phyloP scores from a whole-genome alignment of 30 jellyfish, hydroid and myxozoan genomes.

The Hydractinia echinata region DNA sequence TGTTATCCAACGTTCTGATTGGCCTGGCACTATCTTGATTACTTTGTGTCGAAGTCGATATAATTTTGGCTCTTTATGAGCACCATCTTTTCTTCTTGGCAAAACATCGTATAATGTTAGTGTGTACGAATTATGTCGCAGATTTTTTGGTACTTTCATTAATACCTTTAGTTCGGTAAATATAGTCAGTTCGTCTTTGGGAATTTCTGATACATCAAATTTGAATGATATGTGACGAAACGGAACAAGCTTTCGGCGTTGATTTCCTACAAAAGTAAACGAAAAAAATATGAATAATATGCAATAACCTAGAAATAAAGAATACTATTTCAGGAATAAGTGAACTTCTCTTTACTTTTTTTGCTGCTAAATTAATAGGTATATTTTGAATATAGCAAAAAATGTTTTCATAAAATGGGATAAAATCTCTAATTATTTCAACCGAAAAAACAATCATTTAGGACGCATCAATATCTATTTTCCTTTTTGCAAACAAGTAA shows the following conservation, averaged over 20 bases:
- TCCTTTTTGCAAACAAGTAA: too few relatives aligned
- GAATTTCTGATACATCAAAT: slow-evolving; percentile 29
- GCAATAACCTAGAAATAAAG: too few relatives aligned
- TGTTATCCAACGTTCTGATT: slow-evolving; percentile 15
- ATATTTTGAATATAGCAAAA: too few relatives aligned
- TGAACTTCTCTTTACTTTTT: too few relatives aligned
- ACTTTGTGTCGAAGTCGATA: slow-evolving; percentile 6
- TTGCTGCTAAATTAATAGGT: too few relatives aligned
- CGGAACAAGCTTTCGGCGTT: slow-evolving; percentile 15
- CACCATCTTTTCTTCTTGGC: slow-evolving; percentile 9
- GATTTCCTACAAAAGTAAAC: slow-evolving; percentile 5
- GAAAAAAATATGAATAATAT: neutral
- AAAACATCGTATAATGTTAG: slow-evolving; percentile 15
- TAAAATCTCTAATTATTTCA: too few relatives aligned
- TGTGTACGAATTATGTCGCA: slow-evolving; percentile 9
- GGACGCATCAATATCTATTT: too few relatives aligned
- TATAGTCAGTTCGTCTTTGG: slow-evolving; percentile 7
- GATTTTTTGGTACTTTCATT: slow-evolving; percentile 5
- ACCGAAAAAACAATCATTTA: too few relatives aligned
- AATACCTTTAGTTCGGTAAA: slow-evolving; percentile 17
- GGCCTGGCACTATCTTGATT: neutral
- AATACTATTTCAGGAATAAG: too few relatives aligned
- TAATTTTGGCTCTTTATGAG: slow-evolving; percentile 2
- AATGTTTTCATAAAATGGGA: too few relatives aligned
- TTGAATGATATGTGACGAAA: slow-evolving; percentile 28